phyloP scores from a whole-genome alignment of 2,797 vertebrate species.

The Poecilia picta region DNA sequence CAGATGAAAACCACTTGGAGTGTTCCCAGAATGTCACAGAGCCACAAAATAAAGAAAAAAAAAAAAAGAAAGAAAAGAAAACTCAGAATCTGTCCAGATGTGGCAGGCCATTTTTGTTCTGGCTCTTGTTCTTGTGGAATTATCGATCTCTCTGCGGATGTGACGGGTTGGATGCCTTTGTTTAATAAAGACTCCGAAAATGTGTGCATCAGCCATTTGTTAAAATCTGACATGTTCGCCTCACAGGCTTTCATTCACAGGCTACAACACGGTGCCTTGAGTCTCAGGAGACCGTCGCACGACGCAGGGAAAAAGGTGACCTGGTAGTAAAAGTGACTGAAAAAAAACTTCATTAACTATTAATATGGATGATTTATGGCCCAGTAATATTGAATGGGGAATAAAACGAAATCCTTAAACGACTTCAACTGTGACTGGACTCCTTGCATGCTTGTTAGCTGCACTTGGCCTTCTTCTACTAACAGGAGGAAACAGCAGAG shows the following conservation, averaged over 20 bases:
- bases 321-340: background rate
- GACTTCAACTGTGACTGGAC: background rate
- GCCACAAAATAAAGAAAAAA: slow-evolving; percentile 2
- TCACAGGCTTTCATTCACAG: slow-evolving; percentile 1
- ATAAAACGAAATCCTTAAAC: background rate
- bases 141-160: slow-evolving; percentile 12
- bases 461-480: background rate
- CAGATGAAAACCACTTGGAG: slow-evolving; percentile 23
- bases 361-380: background rate
- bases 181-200: slow-evolving; percentile 12
- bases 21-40: slow-evolving; percentile 3
- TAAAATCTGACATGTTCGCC: slow-evolving; percentile 14
- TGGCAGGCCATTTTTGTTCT: slow-evolving; percentile 17
- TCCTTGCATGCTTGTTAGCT: background rate
- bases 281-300: background rate
- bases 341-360: background rate
- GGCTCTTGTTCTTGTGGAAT: slow-evolving; percentile 10
- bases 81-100: slow-evolving; percentile 8
- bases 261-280: background rate
- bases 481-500: background rate
- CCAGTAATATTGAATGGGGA: background rate
- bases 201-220: slow-evolving; percentile 24
- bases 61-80: background rate
- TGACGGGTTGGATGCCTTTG: slow-evolving; percentile 8
- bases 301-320: background rate